Percentiles rank a stretch among this genome's conserved stretches.
These are phyloP conservation scores for Hestina assimilis DNA, from an alignment of 1,140 invertebrate species.

Conservation along the genomic window DNA sequence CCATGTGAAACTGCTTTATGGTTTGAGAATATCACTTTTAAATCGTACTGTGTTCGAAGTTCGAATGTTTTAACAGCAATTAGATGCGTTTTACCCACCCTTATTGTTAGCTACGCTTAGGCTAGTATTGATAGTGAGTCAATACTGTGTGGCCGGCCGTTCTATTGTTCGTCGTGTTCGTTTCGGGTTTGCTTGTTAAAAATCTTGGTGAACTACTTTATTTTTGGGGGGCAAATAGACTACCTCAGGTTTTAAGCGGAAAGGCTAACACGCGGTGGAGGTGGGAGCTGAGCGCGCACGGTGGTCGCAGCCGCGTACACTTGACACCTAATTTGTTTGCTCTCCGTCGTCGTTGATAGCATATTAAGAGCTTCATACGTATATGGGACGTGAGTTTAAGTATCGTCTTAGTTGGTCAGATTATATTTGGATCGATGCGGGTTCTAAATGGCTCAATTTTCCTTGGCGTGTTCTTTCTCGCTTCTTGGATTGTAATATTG, in stretches of 20 bases:
- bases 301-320: slow-evolving; percentile 44
- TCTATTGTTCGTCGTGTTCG: slow-evolving; percentile 41
- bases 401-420: background rate
- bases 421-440: slow-evolving; percentile 1
- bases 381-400: slow-evolving; percentile 14
- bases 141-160: slow-evolving; percentile 41
- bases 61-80: slow-evolving; percentile 75
- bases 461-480: background rate
- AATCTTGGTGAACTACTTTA: slow-evolving; percentile 69
- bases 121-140: slow-evolving; percentile 51
- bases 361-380: slow-evolving; percentile 14
- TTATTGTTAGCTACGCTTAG: slow-evolving; percentile 53
- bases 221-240: slow-evolving; percentile 69
- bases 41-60: slow-evolving; percentile 65
- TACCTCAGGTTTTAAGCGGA: slow-evolving; percentile 57
- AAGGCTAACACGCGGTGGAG: slow-evolving; percentile 45
- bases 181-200: slow-evolving; percentile 73
- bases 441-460: background rate
- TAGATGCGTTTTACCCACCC: slow-evolving; percentile 67
- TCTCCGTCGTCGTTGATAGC: slow-evolving; percentile 12
- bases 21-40: slow-evolving; percentile 75
- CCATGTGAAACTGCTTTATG: slow-evolving; percentile 75
- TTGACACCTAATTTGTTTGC: slow-evolving; percentile 47
- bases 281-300: slow-evolving; percentile 32
- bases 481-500: background rate